Percentiles rank a stretch among this genome's conserved stretches.
Evolutionary conservation across 2,888 invertebrate genomes (phyloP).

Genomic region (Plagodis dolabraria): DNA sequence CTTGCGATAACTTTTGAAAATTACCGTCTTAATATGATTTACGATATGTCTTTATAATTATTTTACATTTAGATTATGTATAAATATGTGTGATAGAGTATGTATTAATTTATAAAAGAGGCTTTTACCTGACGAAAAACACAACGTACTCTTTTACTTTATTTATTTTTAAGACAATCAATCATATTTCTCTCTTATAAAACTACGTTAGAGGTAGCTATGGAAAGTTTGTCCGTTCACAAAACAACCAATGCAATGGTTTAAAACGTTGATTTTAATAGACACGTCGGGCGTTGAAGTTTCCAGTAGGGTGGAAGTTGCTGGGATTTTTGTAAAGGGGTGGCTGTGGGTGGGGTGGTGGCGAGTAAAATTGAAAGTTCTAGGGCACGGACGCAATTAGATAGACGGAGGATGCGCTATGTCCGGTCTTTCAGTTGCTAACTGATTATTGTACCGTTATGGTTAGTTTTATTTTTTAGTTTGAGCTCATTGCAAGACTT

Average conservation of each 20-base stretch:
- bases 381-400: constrained; percentile 56
- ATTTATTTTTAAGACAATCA: too few species aligned
- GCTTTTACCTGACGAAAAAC: too few species aligned
- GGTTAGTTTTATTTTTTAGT: too few species aligned
- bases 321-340: constrained; percentile 43
- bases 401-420: constrained; percentile 45
- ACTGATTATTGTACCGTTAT: constrained; percentile 18
- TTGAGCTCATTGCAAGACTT: too few species aligned
- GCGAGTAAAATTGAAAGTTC: constrained; percentile 54
- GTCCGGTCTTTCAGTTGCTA: constrained; percentile 48
- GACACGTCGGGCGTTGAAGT: constrained; percentile 38
- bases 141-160: too few species aligned
- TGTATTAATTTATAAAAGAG: too few species aligned
- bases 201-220: neutral
- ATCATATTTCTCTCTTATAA: too few species aligned
- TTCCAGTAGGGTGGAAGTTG: constrained; percentile 40
- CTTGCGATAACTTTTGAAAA: too few species aligned
- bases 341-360: constrained; percentile 27
- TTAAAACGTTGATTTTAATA: constrained; percentile 21
- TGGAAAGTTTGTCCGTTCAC: constrained; percentile 4
- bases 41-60: too few species aligned
- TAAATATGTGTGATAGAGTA: too few species aligned
- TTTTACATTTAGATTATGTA: too few species aligned
- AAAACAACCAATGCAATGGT: constrained; percentile 15
- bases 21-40: too few species aligned